Evolutionary conservation across 2,113 vertebrate species (phyloP), one percentile per base, ranked within the genome.

Genomic region (Callipepla squamata): DNA sequence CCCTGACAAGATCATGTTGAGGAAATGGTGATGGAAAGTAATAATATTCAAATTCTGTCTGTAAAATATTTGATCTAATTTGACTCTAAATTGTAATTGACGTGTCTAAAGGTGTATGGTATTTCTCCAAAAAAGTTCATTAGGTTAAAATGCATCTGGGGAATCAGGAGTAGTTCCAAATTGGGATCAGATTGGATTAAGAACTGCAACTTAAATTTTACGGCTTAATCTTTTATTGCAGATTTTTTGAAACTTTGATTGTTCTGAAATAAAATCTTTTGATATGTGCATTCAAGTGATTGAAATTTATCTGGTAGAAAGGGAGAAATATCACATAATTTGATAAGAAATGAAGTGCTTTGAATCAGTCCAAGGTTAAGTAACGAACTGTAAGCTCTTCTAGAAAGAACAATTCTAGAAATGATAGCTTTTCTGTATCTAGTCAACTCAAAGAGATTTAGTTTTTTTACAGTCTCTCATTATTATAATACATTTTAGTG

Each of bases 31-130:
- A 50, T 55, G 69, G 61, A 89, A 15, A 59, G 28, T 63, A 87
- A 91, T 42, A 22, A 4, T 63, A 47, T 93, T 91, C 59, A 85
- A 55, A 90, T 68, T 57, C 51, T 87, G 78, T 80, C 59, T 78
- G 21, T 59, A 78, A 81, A 67, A 94, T 70, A 89, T 59, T 95
- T 95, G 42, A 91, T 90, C 82, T 85, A 83, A 93, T 67, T 90
- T 79, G 16, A 59, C 17, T 89, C 87, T 68, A 74, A 91, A 80
- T 92, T 92, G 36, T 28, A 65, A 20, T 48, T 81, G 67, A 72
- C 63, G 63, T 36, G 68, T 85, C 55, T 83, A 38, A 32, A 77
- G 25, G 38, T 74, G 10, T 19, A n/a, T 89, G 63, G 61, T 22
- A 16, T 53, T 86, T 50, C 40, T 93, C 32, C 2, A 32, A 15